Base-by-base conservation (phyloP, 2,113 vertebrate genomes). In the Tinamus guttatus region DNA sequence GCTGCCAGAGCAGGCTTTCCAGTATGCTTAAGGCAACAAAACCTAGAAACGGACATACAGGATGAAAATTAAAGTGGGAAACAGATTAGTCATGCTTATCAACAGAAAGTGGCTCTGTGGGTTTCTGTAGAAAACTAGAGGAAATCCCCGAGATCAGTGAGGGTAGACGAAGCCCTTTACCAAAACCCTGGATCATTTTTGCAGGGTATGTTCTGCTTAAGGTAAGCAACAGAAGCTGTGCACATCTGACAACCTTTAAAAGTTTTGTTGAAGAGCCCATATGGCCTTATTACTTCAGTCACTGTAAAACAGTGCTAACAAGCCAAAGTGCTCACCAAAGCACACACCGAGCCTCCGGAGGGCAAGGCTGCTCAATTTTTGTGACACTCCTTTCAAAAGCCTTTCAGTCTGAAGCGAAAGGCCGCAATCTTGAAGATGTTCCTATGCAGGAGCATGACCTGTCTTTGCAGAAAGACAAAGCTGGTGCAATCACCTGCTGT, bases 391-490 rank as follows among this genome's bases (percentile, higher is more conserved):
- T 74, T 85, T 34, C 75, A 80, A 74, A 52, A 71, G 82, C 22
- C 63, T 47, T 84, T 80, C 25, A 38, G 32, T 19, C 30, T 59
- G 36, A 87, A 30, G 69, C 28, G n/a, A 76, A 91, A 62, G 67
- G 77, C 40, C 51, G n/a, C 0, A 21, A 41, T 69, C 58, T 87
- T 64, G 40, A 62, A 80, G 47, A 59, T 17, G 19, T 58, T 89
- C 27, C 59, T 19, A 84, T 24, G 28, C 1, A 73, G 0, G 0
- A 52, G 30, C 25, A 14, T 0, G 9, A 47, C 36, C 34, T 63
- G 70, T 73, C 27, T 82, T 59, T 74, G 45, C 64, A 85, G 49
- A 67, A 95, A 54, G 51, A 22, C 51, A 47, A 45, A 60, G 32
- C 47, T 47, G 30, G 24, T 58, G 36, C 71, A 84, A 54, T 27